These are phyloP conservation scores for Synanthedon myopaeformis DNA, from an alignment of 2,888 invertebrate species.

Conservation along the genomic window DNA sequence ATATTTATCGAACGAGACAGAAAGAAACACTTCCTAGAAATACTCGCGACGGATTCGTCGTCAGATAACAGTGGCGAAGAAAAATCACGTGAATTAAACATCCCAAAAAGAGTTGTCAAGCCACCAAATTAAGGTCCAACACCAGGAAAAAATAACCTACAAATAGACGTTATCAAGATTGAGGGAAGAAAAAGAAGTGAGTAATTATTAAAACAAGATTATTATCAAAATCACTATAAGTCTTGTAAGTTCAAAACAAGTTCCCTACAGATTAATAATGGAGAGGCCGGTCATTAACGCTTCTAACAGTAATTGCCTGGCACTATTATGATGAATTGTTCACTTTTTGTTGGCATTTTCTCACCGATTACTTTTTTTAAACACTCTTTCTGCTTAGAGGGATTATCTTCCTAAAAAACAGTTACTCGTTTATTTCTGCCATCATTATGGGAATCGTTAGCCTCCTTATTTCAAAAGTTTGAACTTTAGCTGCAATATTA, in stretches of 20 bases:
- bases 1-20: no score
- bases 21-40: conserved; percentile 20
- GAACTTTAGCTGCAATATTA: not conserved
- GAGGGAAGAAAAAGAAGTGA: conserved; percentile 55
- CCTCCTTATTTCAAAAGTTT: conserved; percentile 21
- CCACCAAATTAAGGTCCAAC: conserved; percentile 50
- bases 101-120: conserved; percentile 56
- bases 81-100: conserved; percentile 53
- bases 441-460: conserved; percentile 36
- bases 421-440: conserved; percentile 13
- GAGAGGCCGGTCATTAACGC: conserved; percentile 60
- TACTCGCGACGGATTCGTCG: conserved; percentile 22
- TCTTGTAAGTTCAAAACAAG: conserved; percentile 57
- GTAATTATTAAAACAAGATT: conserved; percentile 68
- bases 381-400: conserved; percentile 33
- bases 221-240: conserved; percentile 63
- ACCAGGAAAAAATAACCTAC: conserved; percentile 54
- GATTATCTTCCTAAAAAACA: conserved; percentile 41
- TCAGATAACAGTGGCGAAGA: conserved; percentile 43
- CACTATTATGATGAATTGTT: conserved; percentile 66
- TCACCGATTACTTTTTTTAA: conserved; percentile 40
- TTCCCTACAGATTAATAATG: conserved; percentile 59
- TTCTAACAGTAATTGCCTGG: conserved; percentile 62
- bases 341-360: conserved; percentile 55
- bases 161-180: conserved; percentile 62